phyloP scores from a whole-genome alignment of 2,797 vertebrate genomes.

The Rhinatrema bivittatum region DNA sequence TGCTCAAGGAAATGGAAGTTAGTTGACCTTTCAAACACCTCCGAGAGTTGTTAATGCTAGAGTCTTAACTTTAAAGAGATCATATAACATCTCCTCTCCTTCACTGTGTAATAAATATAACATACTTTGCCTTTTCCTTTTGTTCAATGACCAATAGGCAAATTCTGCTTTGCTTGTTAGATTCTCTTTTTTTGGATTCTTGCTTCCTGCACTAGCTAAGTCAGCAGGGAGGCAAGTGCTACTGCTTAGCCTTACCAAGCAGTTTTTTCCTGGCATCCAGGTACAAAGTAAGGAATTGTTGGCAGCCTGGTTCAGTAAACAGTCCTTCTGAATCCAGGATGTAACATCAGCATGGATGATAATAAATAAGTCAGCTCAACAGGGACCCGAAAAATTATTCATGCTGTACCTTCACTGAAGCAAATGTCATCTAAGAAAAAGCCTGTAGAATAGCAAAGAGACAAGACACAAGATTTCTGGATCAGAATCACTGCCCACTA shows the following conservation, averaged over 20 bases:
- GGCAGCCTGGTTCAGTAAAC: conserved; percentile 25
- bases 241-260: background rate
- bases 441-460: conserved; percentile 25
- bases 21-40: too few species aligned
- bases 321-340: conserved; percentile 31
- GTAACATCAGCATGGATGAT: conserved; percentile 33
- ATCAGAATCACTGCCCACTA: conserved; percentile 9
- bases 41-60: too few species aligned
- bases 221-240: background rate
- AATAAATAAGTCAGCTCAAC: conserved; percentile 36
- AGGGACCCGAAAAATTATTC: conserved; percentile 38
- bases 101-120: too few species aligned
- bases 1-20: too few species aligned
- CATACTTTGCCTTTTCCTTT: too few species aligned
- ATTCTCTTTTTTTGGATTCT: too few species aligned
- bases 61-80: too few species aligned
- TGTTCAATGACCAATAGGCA: background rate
- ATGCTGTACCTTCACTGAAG: conserved; percentile 18
- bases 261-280: conserved; percentile 19
- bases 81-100: too few species aligned
- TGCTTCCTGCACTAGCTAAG: conserved; percentile 6
- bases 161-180: background rate
- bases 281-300: conserved; percentile 29
- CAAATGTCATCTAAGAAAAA: conserved; percentile 37
- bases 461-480: conserved; percentile 15